A percentile compares a stretch with the other conserved stretches of the same genome.
phyloP scores from a whole-genome alignment of 2,113 vertebrate species.

The Balaenoptera acutorostrata region DNA sequence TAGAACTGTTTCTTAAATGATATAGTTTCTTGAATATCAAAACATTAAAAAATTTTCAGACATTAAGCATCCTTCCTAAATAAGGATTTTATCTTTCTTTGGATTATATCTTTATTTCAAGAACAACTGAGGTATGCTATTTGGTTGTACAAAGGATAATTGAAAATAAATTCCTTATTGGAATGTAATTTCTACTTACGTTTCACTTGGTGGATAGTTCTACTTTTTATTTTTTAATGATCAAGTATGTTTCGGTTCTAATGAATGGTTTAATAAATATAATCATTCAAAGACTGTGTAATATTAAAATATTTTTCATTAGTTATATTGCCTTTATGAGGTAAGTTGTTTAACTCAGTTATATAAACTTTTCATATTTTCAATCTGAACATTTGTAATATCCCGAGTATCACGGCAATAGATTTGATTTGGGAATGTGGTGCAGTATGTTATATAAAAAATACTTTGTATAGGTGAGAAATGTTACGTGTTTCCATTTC shows the following conservation, averaged over 20 bases:
- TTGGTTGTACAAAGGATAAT: conserved; percentile 18
- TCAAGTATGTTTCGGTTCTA: conserved; percentile 31
- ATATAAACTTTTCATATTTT: conserved; percentile 25
- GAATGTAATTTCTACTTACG: conserved; percentile 19
- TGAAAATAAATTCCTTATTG: not conserved
- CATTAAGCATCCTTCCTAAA: conserved; percentile 9
- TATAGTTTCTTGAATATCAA: conserved; percentile 18
- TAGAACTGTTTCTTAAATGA: not conserved
- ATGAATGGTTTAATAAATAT: conserved; percentile 46
- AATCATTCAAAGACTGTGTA: conserved; percentile 20
- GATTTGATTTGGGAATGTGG: conserved; percentile 33
- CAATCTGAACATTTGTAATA: conserved; percentile 30
- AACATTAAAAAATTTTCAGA: not conserved
- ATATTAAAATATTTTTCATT: conserved; percentile 26
- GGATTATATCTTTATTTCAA: not conserved
- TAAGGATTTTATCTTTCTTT: not conserved
- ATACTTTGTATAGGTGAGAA: conserved; percentile 44
- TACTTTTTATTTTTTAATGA: conserved; percentile 28
- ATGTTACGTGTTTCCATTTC: conserved; percentile 70
- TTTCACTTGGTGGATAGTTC: not conserved
- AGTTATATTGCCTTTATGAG: conserved; percentile 50
- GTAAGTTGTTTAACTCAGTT: conserved; percentile 59
- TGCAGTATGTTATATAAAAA: not conserved
- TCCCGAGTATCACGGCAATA: not conserved
- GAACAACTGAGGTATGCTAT: not conserved